Conservation (phyloP, 2,888 invertebrate species). For the Pristionchus maxplancki region DNA sequence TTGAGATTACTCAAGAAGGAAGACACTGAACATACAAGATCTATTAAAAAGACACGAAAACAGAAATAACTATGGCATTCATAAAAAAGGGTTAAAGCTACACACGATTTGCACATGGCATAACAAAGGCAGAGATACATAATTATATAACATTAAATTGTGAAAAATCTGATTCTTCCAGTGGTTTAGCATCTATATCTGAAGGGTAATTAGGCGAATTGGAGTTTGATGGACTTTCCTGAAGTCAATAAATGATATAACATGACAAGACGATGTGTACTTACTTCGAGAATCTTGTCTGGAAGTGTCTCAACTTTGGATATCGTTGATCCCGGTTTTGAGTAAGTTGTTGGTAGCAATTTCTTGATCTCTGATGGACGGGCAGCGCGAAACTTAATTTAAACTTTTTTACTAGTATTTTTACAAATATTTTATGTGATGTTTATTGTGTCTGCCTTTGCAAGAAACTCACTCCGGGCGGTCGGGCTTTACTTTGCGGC, state of each 20-base stretch:
- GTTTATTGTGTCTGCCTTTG: too few species aligned
- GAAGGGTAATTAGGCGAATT: background rate
- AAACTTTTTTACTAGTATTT: background rate
- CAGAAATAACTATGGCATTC: too few species aligned
- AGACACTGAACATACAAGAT: too few species aligned
- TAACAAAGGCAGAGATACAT: too few species aligned
- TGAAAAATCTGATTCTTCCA: background rate
- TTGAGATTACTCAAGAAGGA: too few species aligned
- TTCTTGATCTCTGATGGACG: slow-evolving; percentile 44
- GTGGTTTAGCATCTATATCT: background rate
- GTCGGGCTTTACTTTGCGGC: background rate
- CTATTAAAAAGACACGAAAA: too few species aligned
- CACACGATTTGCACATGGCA: too few species aligned
- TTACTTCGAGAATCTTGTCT: slow-evolving; percentile 35
- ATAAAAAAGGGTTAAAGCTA: background rate
- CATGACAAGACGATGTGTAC: background rate
- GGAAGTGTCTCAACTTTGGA: slow-evolving; percentile 15
- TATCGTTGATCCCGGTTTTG: background rate
- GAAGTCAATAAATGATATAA: background rate
- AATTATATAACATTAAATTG: background rate
- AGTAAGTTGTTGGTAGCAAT: slow-evolving; percentile 2
- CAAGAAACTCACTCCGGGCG: background rate
- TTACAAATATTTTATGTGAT: too few species aligned
- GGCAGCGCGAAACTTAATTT: slow-evolving; percentile 42
- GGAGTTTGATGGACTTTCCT: slow-evolving; percentile 19